These are phyloP conservation scores for Harpagifer antarcticus DNA, from an alignment of 2,797 vertebrate species.

Conservation along the genomic window DNA sequence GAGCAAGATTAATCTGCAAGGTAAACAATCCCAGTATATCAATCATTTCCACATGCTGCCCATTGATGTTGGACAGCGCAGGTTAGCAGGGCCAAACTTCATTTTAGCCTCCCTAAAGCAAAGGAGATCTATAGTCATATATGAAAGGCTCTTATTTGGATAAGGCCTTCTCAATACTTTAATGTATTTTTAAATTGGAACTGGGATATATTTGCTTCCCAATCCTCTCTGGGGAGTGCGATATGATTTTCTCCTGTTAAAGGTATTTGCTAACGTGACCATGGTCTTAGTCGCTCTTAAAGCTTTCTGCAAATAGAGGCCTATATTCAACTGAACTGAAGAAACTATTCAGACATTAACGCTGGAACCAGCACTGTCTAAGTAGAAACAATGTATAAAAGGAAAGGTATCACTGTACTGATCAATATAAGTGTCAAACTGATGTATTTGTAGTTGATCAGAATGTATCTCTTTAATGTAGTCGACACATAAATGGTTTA, in stretches of 20 bases:
- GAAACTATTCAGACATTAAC: constrained; percentile 25
- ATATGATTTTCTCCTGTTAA: constrained; percentile 49
- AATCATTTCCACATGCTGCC: constrained; percentile 27
- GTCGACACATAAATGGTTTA: neutral
- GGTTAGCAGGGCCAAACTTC: constrained; percentile 37
- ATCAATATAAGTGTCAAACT: constrained; percentile 4
- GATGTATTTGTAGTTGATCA: constrained; percentile 6
- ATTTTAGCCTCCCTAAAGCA: constrained; percentile 30
- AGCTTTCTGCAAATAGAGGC: constrained; percentile 47
- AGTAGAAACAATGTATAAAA: constrained; percentile 13
- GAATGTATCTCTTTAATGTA: neutral
- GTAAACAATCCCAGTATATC: constrained; percentile 80
- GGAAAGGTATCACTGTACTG: constrained; percentile 9
- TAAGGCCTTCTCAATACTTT: constrained; percentile 38
- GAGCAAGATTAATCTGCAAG: constrained; percentile 99
- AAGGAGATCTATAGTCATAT: constrained; percentile 21
- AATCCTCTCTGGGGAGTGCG: constrained; percentile 36
- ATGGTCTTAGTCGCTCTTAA: constrained; percentile 44
- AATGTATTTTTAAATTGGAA: constrained; percentile 62
- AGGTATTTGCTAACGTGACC: constrained; percentile 54
- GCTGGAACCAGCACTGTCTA: neutral
- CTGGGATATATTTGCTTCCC: constrained; percentile 53
- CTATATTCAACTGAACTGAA: constrained; percentile 27
- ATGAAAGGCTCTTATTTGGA: constrained; percentile 17
- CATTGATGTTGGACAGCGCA: constrained; percentile 29